These are phyloP conservation scores for Luffia ferchaultella DNA, from an alignment of 2,888 invertebrate species.

Conservation along the genomic window DNA sequence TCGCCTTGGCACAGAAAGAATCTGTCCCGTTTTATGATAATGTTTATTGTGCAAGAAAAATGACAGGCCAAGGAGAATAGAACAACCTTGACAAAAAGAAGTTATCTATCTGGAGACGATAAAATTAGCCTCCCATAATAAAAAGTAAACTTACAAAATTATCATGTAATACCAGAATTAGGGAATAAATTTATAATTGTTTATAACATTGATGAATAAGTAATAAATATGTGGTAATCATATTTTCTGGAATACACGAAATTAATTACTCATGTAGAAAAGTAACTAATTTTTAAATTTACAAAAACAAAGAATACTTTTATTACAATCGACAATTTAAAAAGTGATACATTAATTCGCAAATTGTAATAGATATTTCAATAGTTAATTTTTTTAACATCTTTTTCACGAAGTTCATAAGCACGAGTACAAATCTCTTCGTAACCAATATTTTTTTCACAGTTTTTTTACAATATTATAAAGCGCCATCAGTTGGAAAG, in stretches of 20 bases:
- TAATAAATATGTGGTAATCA: neutral
- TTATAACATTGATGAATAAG: neutral
- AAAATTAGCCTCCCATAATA: neutral
- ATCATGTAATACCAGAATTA: neutral
- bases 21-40: constrained; percentile 12
- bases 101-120: neutral
- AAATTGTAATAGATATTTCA: no score
- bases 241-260: neutral
- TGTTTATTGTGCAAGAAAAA: constrained; percentile 30
- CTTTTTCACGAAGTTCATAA: no score
- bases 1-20: constrained; percentile 23
- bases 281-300: no score
- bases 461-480: no score
- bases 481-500: no score
- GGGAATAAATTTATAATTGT: neutral
- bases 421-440: no score
- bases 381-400: no score
- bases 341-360: no score
- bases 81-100: neutral
- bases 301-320: no score
- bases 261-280: no score
- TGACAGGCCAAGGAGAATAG: neutral
- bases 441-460: no score
- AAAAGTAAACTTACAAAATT: neutral
- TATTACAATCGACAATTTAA: no score